These are phyloP conservation scores for Falco columbarius DNA, from an alignment of 2,797 vertebrate genomes.

Conservation along the genomic window DNA sequence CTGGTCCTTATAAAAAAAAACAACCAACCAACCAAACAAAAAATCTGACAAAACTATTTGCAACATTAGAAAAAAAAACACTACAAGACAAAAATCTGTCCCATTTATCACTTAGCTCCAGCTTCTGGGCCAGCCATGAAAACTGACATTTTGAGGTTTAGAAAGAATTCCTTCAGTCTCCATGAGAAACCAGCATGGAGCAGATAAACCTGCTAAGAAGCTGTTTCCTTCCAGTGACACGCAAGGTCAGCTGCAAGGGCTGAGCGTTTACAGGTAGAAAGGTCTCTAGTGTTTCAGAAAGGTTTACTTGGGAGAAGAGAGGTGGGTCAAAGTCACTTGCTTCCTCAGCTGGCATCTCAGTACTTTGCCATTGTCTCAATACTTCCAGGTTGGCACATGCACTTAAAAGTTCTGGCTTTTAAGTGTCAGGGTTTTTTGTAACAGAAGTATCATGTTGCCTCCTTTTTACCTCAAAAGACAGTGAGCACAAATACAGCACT, in stretches of 20 bases:
- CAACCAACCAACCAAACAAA: neutral
- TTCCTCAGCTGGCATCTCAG: neutral
- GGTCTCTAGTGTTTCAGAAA: neutral
- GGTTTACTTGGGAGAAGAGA: neutral
- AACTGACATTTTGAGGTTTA: neutral
- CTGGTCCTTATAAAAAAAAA: neutral
- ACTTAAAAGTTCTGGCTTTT: neutral
- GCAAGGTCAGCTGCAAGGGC: neutral
- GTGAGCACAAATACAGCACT: neutral
- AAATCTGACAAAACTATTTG: neutral
- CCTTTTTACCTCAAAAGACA: neutral
- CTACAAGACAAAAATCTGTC: neutral
- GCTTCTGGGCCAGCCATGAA: neutral
- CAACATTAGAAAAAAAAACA: neutral
- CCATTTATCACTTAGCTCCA: neutral
- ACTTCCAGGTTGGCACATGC: neutral
- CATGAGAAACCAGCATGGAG: neutral
- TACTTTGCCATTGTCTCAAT: neutral
- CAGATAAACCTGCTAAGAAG: neutral
- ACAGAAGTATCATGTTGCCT: neutral
- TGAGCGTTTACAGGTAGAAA: neutral
- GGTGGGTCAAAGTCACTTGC: neutral
- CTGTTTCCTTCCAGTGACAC: neutral
- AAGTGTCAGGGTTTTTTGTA: neutral
- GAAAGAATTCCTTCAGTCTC: neutral